phyloP scores from a whole-genome alignment of 2,888 invertebrate genomes.

The Branchipolynoe longqiensis region DNA sequence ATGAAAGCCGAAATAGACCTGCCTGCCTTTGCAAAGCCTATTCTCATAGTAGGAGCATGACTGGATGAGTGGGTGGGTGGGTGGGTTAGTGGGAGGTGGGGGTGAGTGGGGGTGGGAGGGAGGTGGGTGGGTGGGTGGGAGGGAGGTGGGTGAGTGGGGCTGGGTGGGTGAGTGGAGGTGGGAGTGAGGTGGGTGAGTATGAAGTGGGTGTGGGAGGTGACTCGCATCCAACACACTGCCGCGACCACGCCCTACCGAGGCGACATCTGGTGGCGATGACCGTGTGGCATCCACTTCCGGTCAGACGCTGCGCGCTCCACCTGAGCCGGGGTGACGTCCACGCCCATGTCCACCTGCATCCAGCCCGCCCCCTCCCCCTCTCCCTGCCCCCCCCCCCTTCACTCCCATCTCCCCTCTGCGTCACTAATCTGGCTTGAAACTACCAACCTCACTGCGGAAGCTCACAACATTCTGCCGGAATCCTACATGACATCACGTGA shows the following conservation, averaged over 20 bases:
- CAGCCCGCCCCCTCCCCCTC: no score
- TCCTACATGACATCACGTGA: no score
- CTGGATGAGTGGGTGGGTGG: slow-evolving; percentile 19
- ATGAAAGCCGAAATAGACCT: no score
- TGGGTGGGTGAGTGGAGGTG: not conserved
- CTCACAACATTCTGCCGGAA: no score
- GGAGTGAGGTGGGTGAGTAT: not conserved
- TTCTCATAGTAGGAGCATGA: slow-evolving; percentile 16
- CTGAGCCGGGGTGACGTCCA: slow-evolving; percentile 2
- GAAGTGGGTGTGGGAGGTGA: not conserved
- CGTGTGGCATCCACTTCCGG: not conserved
- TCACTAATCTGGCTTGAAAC: no score
- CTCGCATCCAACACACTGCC: not conserved
- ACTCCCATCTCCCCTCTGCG: not conserved
- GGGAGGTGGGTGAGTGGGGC: slow-evolving; percentile 15
- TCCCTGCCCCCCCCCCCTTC: no score
- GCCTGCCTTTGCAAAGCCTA: no score
- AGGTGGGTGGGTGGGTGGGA: not conserved
- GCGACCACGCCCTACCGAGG: not conserved
- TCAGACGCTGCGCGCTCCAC: not conserved
- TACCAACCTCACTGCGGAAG: no score
- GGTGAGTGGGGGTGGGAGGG: not conserved
- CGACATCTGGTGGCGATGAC: slow-evolving; percentile 19
- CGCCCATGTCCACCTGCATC: not conserved
- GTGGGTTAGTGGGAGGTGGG: not conserved